Percentiles rank a stretch among this genome's conserved stretches.
These are phyloP conservation scores for Frankliniella intonsa DNA, from an alignment of 2,888 invertebrate genomes.

Conservation along the genomic window DNA sequence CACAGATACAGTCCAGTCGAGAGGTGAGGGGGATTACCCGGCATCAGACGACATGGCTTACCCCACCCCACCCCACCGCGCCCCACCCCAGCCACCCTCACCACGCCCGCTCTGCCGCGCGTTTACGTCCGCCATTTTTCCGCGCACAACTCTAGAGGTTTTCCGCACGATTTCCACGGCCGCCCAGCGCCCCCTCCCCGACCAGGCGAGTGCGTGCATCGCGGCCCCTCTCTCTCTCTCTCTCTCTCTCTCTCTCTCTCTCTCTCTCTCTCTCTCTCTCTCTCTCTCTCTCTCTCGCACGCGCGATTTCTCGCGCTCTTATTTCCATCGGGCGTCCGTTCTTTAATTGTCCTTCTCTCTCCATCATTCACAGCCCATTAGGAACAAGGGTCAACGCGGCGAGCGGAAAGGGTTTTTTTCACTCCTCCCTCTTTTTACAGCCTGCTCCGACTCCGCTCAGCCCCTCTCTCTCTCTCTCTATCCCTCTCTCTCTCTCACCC, in stretches of 20 bases:
- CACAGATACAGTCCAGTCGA: too few relatives aligned
- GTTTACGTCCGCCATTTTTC: slow-evolving; percentile 13
- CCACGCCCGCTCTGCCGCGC: background rate
- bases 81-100: background rate
- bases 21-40: too few relatives aligned
- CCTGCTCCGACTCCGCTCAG: too few relatives aligned
- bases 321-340: slow-evolving; percentile 6
- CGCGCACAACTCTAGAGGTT: background rate
- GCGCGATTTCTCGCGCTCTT: too few relatives aligned
- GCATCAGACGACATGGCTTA: too few relatives aligned
- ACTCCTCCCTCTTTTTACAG: background rate
- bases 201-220: background rate
- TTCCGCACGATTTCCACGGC: slow-evolving; percentile 24
- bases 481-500: background rate
- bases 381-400: background rate
- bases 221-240: background rate
- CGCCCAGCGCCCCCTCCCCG: background rate
- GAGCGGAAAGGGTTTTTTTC: background rate
- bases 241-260: background rate
- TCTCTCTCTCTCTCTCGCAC: too few relatives aligned
- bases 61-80: background rate
- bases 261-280: too few relatives aligned
- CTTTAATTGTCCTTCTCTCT: slow-evolving; percentile 24
- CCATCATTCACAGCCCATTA: slow-evolving; percentile 26
- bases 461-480: background rate